Percentiles rank a stretch among this genome's conserved stretches.
These are phyloP conservation scores for Paracanthobrama guichenoti DNA, from an alignment of 2,113 vertebrate genomes.

Conservation along the genomic window DNA sequence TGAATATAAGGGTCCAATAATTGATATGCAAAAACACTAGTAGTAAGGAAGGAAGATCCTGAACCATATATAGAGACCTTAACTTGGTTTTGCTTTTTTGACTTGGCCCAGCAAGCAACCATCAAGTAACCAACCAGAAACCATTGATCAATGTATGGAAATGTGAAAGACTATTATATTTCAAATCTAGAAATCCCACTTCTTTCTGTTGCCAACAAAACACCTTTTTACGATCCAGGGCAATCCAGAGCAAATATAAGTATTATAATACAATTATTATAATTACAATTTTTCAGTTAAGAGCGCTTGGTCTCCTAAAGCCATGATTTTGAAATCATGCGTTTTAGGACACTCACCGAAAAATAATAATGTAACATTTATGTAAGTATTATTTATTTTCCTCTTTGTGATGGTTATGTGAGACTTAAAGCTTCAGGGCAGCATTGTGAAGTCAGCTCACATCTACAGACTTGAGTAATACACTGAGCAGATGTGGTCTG, in stretches of 20 bases:
- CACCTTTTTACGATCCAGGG: neutral
- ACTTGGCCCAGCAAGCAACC: too few relatives aligned
- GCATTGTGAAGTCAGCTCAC: constrained; percentile 37
- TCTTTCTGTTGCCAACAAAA: neutral
- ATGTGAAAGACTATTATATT: neutral
- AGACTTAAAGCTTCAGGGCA: constrained; percentile 8
- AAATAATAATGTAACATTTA: constrained; percentile 11
- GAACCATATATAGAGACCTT: too few relatives aligned
- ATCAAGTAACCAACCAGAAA: too few relatives aligned
- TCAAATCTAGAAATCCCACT: neutral
- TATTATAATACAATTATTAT: neutral
- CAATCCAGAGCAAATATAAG: neutral
- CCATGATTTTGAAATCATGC: neutral
- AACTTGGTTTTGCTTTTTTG: too few relatives aligned
- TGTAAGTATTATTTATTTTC: neutral
- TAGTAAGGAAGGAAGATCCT: neutral
- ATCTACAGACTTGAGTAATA: constrained; percentile 39
- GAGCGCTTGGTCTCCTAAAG: neutral
- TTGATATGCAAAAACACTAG: neutral
- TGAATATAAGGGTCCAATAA: neutral
- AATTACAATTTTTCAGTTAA: neutral
- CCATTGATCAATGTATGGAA: too few relatives aligned
- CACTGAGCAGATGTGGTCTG: constrained; percentile 40
- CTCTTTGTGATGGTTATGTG: neutral
- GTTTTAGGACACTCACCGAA: neutral